Evolutionary conservation across 1,140 invertebrate species (phyloP).

Genomic region (Lordiphosa clarofinis): DNA sequence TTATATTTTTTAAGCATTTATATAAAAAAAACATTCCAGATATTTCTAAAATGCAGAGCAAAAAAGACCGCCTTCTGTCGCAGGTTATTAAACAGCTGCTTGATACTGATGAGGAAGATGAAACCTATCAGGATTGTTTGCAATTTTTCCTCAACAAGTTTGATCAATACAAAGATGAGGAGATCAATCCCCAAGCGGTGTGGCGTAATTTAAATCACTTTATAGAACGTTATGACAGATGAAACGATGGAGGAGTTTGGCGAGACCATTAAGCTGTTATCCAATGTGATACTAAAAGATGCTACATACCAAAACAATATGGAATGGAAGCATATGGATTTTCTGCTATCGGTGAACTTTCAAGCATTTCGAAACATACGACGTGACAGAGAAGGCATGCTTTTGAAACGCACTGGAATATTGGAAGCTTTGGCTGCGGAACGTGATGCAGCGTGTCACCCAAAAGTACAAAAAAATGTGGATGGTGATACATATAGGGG

Average conservation of each 20-base stretch:
- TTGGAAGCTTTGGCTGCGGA: slow-evolving; percentile 4
- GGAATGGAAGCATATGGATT: slow-evolving; percentile 23
- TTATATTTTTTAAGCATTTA: not conserved
- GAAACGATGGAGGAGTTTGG: slow-evolving; percentile 19
- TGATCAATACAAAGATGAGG: not conserved
- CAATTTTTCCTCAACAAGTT: not conserved
- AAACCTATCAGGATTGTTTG: not conserved
- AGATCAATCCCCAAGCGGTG: not conserved
- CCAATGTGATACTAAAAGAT: slow-evolving; percentile 22
- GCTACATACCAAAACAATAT: not conserved
- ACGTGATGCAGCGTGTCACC: no score
- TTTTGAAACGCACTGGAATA: not conserved
- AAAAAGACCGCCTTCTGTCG: no score
- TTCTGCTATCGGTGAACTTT: slow-evolving; percentile 39
- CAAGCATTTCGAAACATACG: slow-evolving; percentile 6
- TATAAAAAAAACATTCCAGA: not conserved
- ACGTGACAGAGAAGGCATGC: not conserved
- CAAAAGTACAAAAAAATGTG: no score
- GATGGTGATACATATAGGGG: no score
- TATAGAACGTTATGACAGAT: slow-evolving; percentile 15
- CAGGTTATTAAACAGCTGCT: no score
- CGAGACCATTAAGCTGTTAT: slow-evolving; percentile 12
- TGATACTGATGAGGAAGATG: not conserved
- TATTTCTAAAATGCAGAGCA: no score
- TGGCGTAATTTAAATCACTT: slow-evolving; percentile 15